Evolutionary conservation across 2,113 vertebrate species (phyloP).

Genomic region (Polypterus bichir): DNA sequence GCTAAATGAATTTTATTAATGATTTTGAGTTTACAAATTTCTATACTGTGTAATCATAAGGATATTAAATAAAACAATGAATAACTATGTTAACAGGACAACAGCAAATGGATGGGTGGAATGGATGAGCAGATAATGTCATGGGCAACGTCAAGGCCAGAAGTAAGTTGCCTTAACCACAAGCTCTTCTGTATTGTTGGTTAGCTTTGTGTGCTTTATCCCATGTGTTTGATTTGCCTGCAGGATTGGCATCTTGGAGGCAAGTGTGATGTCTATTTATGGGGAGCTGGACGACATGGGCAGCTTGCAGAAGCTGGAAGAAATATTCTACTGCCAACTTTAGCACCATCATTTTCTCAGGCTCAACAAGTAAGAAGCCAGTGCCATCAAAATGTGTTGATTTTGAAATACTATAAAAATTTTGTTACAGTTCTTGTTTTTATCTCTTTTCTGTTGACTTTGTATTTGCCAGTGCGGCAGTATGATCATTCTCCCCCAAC

Average conservation of each 20-base stretch:
- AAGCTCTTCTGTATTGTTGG: background rate
- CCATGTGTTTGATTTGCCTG: conserved; percentile 13
- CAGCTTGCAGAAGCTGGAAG: conserved; percentile 90
- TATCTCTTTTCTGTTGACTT: too few species aligned
- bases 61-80: too few species aligned
- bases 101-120: conserved; percentile 85
- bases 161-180: conserved; percentile 51
- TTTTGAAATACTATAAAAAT: background rate
- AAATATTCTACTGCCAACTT: conserved; percentile 80
- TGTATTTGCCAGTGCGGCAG: too few species aligned
- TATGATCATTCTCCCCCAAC: too few species aligned
- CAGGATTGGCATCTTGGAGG: conserved; percentile 96
- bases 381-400: background rate
- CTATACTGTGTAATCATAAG: too few species aligned
- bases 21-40: too few species aligned
- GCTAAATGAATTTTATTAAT: too few species aligned
- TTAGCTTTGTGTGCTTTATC: conserved; percentile 3
- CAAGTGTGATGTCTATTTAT: conserved; percentile 83
- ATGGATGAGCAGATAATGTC: conserved; percentile 97
- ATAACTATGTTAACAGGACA: conserved; percentile 59
- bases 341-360: conserved; percentile 81
- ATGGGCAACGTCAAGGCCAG: conserved; percentile 87
- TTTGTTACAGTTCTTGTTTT: background rate
- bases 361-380: conserved; percentile 71
- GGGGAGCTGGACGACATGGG: conserved; percentile 88